Evolutionary conservation across 2,113 vertebrate genomes (phyloP), one percentile per base, ranked within the genome.

Genomic region (Capreolus pygargus): DNA sequence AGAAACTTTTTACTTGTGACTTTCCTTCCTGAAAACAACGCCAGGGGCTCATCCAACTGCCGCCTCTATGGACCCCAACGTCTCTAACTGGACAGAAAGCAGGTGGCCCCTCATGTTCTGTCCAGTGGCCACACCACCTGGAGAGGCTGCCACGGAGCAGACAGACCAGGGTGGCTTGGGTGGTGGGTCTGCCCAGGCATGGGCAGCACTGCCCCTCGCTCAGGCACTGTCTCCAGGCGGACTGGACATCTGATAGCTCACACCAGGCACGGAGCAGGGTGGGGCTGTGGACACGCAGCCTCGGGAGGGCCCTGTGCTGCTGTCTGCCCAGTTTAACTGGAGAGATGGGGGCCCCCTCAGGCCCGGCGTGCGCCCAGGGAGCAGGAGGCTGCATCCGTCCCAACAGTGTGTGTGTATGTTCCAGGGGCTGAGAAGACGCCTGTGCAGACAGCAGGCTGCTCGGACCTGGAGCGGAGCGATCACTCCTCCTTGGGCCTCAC

Each of bases 401-500:
- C 54, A 33, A 23, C 30, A 6, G 45, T n/a, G 30, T 0, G 25
- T 8, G 3, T 12, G 47, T 4, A 39, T 21, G 28, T 12, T 23
- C 47, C 17, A 1, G 79, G 79, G 45, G 9, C 47, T n/a, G 3
- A 12, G 43, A 81, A 33, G 47, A 54, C 1, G 17, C 78, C 4
- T 16, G 17, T 47, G 17, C 0, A 5, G 78, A 30, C 3, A 27
- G 25, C 23, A 78, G 13, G 39, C 74, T 13, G 70, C 70, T 45
- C 3, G 1, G 43, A 28, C 23, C 43, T 4, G 2, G 76, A 47
- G 76, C 0, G 0, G 27, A n/a, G n/a, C 4, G 2, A 13, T 83
- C 6, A 99, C 4, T 98, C 85, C 2, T 58, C 95, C 60, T 99
- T 98, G 30, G 79, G 79, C 90, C 97, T 98, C 58, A 98, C 98